Percentiles rank a stretch among this genome's conserved stretches.
phyloP scores from a whole-genome alignment of 2,888 invertebrate genomes.

The Ennomos erosarius region DNA sequence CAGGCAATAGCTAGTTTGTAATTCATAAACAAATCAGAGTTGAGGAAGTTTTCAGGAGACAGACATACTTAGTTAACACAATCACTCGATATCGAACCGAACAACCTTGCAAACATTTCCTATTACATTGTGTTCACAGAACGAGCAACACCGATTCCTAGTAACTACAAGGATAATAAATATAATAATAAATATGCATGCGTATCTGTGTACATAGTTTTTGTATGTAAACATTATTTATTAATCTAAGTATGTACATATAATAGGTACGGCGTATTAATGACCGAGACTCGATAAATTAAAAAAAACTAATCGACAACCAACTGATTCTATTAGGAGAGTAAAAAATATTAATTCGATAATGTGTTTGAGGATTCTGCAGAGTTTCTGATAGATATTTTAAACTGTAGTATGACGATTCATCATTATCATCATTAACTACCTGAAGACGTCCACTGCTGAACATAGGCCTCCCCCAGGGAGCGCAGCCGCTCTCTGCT shows the following conservation, averaged over 20 bases:
- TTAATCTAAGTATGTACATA: slow-evolving; percentile 15
- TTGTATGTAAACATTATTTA: not conserved
- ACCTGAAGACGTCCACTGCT: too few species aligned
- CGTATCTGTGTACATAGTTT: slow-evolving; percentile 16
- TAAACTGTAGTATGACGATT: too few species aligned
- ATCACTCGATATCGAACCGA: slow-evolving; percentile 4
- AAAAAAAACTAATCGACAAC: slow-evolving; percentile 29
- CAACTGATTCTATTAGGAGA: slow-evolving; percentile 12
- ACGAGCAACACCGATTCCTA: slow-evolving; percentile 27
- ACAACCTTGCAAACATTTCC: slow-evolving; percentile 37
- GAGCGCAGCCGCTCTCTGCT: too few species aligned
- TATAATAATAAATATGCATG: slow-evolving; percentile 4
- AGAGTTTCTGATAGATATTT: not conserved
- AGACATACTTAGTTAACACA: slow-evolving; percentile 2
- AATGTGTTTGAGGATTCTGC: slow-evolving; percentile 22
- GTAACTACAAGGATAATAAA: slow-evolving; percentile 39
- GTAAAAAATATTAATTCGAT: slow-evolving; percentile 10
- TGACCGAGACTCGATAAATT: slow-evolving; percentile 8
- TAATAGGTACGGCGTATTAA: slow-evolving; percentile 5
- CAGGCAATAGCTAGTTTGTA: too few species aligned
- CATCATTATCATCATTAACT: too few species aligned
- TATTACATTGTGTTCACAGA: slow-evolving; percentile 24
- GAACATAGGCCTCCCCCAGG: too few species aligned
- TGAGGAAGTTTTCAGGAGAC: slow-evolving; percentile 14
- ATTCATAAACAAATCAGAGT: too few species aligned